Percentiles rank a stretch among this genome's conserved stretches.
Conservation (phyloP, 64 coral and sea anemone genomes). For the Trachythela sp. region DNA sequence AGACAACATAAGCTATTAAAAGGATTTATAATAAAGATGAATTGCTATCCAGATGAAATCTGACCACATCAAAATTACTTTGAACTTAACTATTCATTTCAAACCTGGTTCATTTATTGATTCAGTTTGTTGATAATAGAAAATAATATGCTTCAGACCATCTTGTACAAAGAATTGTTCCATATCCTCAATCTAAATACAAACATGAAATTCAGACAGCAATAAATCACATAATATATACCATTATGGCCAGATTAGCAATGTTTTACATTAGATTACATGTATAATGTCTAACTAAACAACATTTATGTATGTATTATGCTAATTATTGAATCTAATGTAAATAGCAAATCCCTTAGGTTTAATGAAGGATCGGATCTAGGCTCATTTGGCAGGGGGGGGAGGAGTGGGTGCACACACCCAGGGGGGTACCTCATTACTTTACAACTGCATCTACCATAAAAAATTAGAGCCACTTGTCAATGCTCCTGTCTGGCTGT, state of each 20-base stretch:
- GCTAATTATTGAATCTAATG: neutral
- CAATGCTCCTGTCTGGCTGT: neutral
- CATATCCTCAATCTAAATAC: neutral
- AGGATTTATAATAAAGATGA: too few relatives aligned
- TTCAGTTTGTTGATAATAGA: slow-evolving; percentile 18
- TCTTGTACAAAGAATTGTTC: slow-evolving; percentile 3
- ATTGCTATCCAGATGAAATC: neutral
- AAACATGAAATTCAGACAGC: neutral
- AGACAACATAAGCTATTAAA: too few relatives aligned
- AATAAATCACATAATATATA: neutral
- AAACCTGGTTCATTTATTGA: neutral
- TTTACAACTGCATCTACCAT: too few relatives aligned
- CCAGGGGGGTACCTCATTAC: too few relatives aligned
- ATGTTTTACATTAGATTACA: neutral
- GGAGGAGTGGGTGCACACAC: too few relatives aligned
- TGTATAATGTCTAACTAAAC: neutral
- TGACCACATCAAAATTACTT: too few relatives aligned
- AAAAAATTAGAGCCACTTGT: neutral
- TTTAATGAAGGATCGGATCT: neutral
- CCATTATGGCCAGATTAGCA: neutral
- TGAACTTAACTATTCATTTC: neutral
- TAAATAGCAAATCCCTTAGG: neutral
- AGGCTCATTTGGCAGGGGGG: too few relatives aligned
- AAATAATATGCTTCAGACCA: slow-evolving; percentile 7
- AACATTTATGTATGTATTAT: neutral